Evolutionary conservation across 2,797 vertebrate genomes (phyloP).

Genomic region (Phoxinus dragarum): DNA sequence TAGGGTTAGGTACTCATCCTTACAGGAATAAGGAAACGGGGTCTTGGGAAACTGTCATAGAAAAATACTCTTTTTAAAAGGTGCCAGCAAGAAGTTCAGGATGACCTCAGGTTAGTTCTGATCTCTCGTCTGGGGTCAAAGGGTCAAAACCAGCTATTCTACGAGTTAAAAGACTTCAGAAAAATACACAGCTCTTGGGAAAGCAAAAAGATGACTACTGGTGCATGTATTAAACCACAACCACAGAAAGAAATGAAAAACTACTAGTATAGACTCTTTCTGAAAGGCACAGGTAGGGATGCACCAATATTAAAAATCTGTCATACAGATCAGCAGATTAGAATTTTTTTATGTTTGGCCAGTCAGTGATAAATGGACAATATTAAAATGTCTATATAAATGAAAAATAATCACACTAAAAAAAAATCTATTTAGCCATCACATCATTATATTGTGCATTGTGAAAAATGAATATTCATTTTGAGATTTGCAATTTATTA

Average conservation of each 20-base stretch:
- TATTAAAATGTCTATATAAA: background rate
- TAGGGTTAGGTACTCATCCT: background rate
- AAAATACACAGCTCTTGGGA: constrained; percentile 42
- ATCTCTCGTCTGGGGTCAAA: constrained; percentile 49
- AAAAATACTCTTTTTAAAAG: constrained; percentile 35
- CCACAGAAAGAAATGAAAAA: constrained; percentile 16
- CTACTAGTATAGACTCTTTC: no score
- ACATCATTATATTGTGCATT: background rate
- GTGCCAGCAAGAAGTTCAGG: constrained; percentile 47
- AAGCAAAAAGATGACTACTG: constrained; percentile 46
- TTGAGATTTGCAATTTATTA: background rate
- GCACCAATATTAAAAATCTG: background rate
- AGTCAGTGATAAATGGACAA: background rate
- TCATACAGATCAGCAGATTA: background rate
- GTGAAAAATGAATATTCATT: constrained; percentile 1
- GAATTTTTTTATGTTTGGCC: background rate
- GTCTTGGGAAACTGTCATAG: constrained; percentile 16
- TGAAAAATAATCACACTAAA: background rate
- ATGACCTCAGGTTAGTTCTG: constrained; percentile 49
- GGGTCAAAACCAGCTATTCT: constrained; percentile 49
- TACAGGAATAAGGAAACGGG: background rate
- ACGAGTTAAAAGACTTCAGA: constrained; percentile 47
- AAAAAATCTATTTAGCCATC: background rate
- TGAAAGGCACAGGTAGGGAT: background rate
- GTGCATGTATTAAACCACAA: constrained; percentile 33